A percentile compares a stretch with the other conserved stretches of the same genome.
Conservation (phyloP, 2,888 invertebrate genomes). For the Caenorhabditis sp. region DNA sequence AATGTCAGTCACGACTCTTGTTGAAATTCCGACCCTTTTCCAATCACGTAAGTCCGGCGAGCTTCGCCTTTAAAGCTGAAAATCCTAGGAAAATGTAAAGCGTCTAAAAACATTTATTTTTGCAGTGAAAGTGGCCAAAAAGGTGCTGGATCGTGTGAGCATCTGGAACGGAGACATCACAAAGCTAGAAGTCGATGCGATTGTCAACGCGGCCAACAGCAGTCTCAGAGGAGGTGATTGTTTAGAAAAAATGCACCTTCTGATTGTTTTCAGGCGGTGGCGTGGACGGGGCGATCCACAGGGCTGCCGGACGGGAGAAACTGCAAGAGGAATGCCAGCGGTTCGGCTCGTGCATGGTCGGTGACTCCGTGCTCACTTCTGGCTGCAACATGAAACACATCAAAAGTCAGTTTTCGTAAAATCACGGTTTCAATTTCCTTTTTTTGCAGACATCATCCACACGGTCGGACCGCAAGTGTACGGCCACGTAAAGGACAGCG, state of each 20-base stretch:
- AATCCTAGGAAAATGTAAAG: not conserved
- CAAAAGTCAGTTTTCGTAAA: slow-evolving; percentile 84
- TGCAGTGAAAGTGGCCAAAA: slow-evolving; percentile 55
- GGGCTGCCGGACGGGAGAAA: slow-evolving; percentile 85
- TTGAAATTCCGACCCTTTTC: slow-evolving; percentile 57
- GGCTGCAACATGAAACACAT: slow-evolving; percentile 85
- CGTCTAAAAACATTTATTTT: slow-evolving; percentile 2
- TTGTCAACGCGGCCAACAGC: slow-evolving; percentile 91
- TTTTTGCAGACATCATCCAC: slow-evolving; percentile 87
- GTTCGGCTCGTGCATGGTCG: slow-evolving; percentile 86
- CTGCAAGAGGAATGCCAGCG: slow-evolving; percentile 84
- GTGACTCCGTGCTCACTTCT: slow-evolving; percentile 88
- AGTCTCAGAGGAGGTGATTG: slow-evolving; percentile 85
- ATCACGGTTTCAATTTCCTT: not conserved
- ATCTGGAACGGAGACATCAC: slow-evolving; percentile 87
- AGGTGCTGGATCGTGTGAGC: slow-evolving; percentile 58
- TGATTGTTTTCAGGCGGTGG: slow-evolving; percentile 80
- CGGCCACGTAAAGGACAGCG: slow-evolving; percentile 80
- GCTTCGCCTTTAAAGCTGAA: no score
- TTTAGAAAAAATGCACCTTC: no score
- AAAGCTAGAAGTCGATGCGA: slow-evolving; percentile 88
- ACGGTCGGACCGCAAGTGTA: slow-evolving; percentile 86
- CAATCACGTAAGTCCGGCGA: slow-evolving; percentile 40
- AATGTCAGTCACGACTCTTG: slow-evolving; percentile 22
- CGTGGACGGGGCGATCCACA: slow-evolving; percentile 90